Evolutionary conservation across 1,140 invertebrate genomes (phyloP).

Genomic region (Ericerus pela): DNA sequence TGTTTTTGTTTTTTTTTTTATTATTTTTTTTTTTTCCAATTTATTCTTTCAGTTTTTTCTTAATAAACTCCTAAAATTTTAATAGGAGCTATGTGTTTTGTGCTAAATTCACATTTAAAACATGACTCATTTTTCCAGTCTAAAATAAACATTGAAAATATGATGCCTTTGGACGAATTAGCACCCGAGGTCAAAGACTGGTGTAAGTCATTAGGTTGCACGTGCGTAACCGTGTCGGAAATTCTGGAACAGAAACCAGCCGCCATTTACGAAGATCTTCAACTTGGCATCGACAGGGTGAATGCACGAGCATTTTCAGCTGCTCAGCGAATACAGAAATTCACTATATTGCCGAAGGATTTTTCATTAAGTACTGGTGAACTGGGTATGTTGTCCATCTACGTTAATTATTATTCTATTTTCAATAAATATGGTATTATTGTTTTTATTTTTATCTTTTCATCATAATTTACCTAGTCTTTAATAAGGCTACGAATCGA

Average conservation of each 20-base stretch:
- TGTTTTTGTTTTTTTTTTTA: too few species aligned
- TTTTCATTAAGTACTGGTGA: slow-evolving; percentile 78
- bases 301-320: slow-evolving; percentile 69
- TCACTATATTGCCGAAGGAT: slow-evolving; percentile 65
- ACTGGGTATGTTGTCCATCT: slow-evolving; percentile 52
- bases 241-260: slow-evolving; percentile 16
- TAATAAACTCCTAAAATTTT: too few species aligned
- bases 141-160: slow-evolving; percentile 45
- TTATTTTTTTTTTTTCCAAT: too few species aligned
- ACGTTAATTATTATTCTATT: too few species aligned
- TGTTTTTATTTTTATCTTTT: too few species aligned
- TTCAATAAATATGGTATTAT: too few species aligned
- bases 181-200: slow-evolving; percentile 48
- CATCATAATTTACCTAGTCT: too few species aligned
- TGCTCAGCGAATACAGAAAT: slow-evolving; percentile 82
- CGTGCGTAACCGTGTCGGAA: slow-evolving; percentile 1
- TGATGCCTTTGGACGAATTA: slow-evolving; percentile 53
- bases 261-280: slow-evolving; percentile 38
- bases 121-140: slow-evolving; percentile 37
- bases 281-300: slow-evolving; percentile 59
- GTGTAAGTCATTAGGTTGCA: slow-evolving; percentile 37
- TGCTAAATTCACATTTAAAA: too few species aligned
- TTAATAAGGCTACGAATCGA: too few species aligned
- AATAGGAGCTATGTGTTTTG: too few species aligned
- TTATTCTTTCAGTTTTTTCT: too few species aligned